A percentile compares a stretch with the other conserved stretches of the same genome.
phyloP scores from a whole-genome alignment of 2,797 vertebrate genomes.

The Parotocinclus haroldoi region DNA sequence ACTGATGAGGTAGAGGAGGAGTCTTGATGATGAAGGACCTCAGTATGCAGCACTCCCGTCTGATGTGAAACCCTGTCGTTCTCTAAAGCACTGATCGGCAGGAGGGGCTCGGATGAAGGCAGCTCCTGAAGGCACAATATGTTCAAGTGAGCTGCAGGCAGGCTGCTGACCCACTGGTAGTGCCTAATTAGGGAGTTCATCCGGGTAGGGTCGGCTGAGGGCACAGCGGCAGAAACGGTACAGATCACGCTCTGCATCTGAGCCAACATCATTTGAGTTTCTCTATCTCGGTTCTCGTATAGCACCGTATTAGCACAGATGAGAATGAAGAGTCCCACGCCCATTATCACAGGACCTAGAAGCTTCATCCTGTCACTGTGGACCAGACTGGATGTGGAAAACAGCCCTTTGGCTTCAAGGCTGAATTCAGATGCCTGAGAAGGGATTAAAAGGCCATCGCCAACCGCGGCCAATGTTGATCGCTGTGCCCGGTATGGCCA shows the following conservation, averaged over 20 bases:
- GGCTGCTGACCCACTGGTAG: slow-evolving; percentile 71
- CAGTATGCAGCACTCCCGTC: slow-evolving; percentile 58
- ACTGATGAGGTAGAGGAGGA: slow-evolving; percentile 59
- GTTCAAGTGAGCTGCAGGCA: slow-evolving; percentile 71
- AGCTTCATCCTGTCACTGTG: slow-evolving; percentile 87
- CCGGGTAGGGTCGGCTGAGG: slow-evolving; percentile 60
- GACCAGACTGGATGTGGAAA: slow-evolving; percentile 58
- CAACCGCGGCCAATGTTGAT: not conserved
- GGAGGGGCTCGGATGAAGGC: slow-evolving; percentile 63
- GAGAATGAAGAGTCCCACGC: slow-evolving; percentile 94
- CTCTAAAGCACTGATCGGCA: slow-evolving; percentile 43
- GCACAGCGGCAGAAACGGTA: slow-evolving; percentile 64
- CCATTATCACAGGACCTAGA: slow-evolving; percentile 93
- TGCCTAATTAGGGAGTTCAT: slow-evolving; percentile 53
- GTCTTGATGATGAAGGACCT: slow-evolving; percentile 69
- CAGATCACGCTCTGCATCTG: slow-evolving; percentile 78
- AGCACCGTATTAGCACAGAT: slow-evolving; percentile 96
- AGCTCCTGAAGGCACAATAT: slow-evolving; percentile 71
- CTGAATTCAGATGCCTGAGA: slow-evolving; percentile 56
- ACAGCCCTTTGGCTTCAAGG: slow-evolving; percentile 56
- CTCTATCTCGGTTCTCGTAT: slow-evolving; percentile 91
- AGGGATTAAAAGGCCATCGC: slow-evolving; percentile 13
- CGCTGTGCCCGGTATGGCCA: slow-evolving; percentile 80
- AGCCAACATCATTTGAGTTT: slow-evolving; percentile 83
- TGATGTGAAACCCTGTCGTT: slow-evolving; percentile 53